A percentile compares a stretch with the other conserved stretches of the same genome.
phyloP scores from a whole-genome alignment of 2,888 invertebrate species.

The Gisinianus flammeolus region DNA sequence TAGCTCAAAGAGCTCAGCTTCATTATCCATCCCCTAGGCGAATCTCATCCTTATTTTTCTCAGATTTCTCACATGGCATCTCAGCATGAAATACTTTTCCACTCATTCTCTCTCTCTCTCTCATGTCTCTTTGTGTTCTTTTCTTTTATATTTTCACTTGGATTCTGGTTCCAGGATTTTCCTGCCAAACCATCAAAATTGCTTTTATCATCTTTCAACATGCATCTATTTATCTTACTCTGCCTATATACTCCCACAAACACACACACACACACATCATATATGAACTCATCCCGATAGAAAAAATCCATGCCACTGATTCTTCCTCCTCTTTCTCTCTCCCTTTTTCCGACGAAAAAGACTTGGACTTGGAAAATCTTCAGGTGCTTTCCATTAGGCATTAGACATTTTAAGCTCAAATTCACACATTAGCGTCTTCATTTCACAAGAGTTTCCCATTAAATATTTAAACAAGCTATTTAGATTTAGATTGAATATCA shows the following conservation, averaged over 20 bases:
- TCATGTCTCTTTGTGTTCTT: neutral
- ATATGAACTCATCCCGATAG: too few species aligned
- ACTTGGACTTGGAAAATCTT: constrained; percentile 5
- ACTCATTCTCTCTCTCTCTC: neutral
- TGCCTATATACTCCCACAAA: neutral
- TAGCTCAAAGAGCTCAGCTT: constrained; percentile 28
- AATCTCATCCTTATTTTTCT: constrained; percentile 19
- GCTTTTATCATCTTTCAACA: constrained; percentile 21
- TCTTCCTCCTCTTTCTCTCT: too few species aligned
- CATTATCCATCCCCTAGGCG: constrained; percentile 29
- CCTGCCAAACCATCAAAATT: constrained; percentile 20
- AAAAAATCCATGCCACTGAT: too few species aligned
- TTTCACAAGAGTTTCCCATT: constrained; percentile 2
- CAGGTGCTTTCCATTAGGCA: constrained; percentile 21
- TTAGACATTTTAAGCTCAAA: constrained; percentile 29
- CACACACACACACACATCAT: neutral
- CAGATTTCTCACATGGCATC: constrained; percentile 26
- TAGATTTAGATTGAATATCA: constrained; percentile 27
- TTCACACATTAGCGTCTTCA: constrained; percentile 12
- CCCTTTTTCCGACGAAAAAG: too few species aligned
- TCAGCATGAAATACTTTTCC: constrained; percentile 27
- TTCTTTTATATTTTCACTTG: constrained; percentile 4
- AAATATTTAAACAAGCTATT: constrained; percentile 30
- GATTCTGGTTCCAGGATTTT: neutral
- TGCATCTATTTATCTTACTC: constrained; percentile 8